Percentiles rank a stretch among this genome's conserved stretches.
These are phyloP conservation scores for Macrotrachela quadricornifera DNA, from an alignment of 1,140 invertebrate genomes.

Conservation along the genomic window DNA sequence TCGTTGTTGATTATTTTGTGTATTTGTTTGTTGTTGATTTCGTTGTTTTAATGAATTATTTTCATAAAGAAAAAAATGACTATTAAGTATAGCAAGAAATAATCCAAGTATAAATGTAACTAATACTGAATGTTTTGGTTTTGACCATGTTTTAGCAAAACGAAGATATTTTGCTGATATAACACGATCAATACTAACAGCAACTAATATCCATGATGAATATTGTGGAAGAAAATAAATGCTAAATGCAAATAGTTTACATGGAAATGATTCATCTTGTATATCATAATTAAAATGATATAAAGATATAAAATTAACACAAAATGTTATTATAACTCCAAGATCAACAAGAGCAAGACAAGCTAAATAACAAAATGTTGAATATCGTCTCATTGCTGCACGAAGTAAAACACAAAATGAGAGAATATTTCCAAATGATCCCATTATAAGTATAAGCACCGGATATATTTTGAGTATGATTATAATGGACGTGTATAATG, in stretches of 20 bases:
- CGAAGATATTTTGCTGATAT: not conserved
- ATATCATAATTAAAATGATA: conserved; percentile 1
- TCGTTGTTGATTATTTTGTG: too few relatives aligned
- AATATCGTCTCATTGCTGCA: not conserved
- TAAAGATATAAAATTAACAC: not conserved
- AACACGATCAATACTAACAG: conserved; percentile 7
- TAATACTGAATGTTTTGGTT: not conserved
- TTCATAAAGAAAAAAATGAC: conserved; percentile 7
- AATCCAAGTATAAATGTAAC: not conserved
- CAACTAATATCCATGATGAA: conserved; percentile 6
- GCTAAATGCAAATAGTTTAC: conserved; percentile 5
- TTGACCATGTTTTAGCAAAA: conserved; percentile 2
- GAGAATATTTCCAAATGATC: conserved; percentile 1
- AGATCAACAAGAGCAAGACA: conserved; percentile 5
- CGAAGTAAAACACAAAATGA: conserved; percentile 1
- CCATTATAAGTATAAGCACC: conserved; percentile 2
- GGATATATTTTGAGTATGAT: not conserved
- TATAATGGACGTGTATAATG: too few relatives aligned
- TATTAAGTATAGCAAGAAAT: conserved; percentile 2
- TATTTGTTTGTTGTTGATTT: too few relatives aligned
- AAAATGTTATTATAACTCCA: conserved; percentile 3
- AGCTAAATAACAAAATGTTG: conserved; percentile 7
- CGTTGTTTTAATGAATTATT: too few relatives aligned
- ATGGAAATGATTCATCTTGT: not conserved
- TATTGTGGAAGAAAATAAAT: conserved; percentile 9